Evolutionary conservation across 2,888 invertebrate species (phyloP), one percentile per base, ranked within the genome.

Genomic region (Watsonalla binaria): DNA sequence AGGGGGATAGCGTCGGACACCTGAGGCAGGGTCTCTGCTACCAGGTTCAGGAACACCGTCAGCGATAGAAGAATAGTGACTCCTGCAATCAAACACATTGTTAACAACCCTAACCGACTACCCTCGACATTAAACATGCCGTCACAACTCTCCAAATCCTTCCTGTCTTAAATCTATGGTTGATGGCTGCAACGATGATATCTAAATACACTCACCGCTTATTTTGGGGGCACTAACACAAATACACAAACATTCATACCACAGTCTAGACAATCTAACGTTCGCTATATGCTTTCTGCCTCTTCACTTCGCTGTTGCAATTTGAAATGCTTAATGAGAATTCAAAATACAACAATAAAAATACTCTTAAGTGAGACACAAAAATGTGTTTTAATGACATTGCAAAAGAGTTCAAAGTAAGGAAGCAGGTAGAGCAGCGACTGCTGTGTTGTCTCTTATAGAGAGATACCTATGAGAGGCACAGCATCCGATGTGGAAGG

Each of bases 1-100:
- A 99, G 94, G 92, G 99, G 99, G 93, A 99, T 98, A 92, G 99
- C 98, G 93, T 99, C 99, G 92, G 99, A 99, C 92, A 99, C 99
- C 94, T 97, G 98, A 92, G 99, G 99, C 96, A 99, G 97, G 92
- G 98, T 98, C 95, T 99, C 98, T 79, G 98, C 98, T 92, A 99
- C 98, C 94, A 99, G 96, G 94, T 99, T 97, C 94, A 99, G 96
- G 94, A 99, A 99, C 94, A 99, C 98, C 93, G 98, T 99, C 94
- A 99, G 96, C 92, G 99, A 99, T 91, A 99, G 97, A 92, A 98
- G 96, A 93, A 98, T 98, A 93, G 98, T 98, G 93, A 98, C 98
- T 94, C 98, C 98, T 98, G 96, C 92, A 96, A 96, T 93, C 94
- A 93, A 93, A 93, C 88, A 92, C 82, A 92, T 79, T 81, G 90